phyloP scores from a whole-genome alignment of 2,888 invertebrate species.

The Melanostoma scalare region DNA sequence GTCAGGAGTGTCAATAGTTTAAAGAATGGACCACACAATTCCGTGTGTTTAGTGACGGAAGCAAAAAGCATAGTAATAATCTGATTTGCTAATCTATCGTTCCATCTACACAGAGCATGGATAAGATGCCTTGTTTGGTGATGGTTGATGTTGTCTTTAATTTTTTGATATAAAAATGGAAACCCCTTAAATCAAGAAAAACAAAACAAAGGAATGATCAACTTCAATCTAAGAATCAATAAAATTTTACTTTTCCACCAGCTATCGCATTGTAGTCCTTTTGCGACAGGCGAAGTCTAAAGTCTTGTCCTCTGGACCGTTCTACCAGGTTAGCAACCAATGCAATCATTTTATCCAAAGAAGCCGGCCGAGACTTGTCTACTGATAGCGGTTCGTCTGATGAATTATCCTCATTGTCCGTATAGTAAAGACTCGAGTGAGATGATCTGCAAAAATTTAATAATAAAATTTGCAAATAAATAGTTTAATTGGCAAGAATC shows the following conservation, averaged over 20 bases:
- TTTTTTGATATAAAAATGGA: conserved; percentile 96
- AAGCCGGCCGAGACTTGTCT: conserved; percentile 93
- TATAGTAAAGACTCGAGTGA: conserved; percentile 85
- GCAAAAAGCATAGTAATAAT: conserved; percentile 95
- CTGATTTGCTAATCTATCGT: conserved; percentile 93
- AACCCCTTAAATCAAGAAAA: conserved; percentile 86
- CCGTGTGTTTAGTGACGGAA: conserved; percentile 94
- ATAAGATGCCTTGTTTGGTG: conserved; percentile 95
- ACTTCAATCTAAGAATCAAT: background rate
- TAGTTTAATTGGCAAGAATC: too few relatives aligned
- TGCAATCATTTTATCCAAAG: conserved; percentile 97
- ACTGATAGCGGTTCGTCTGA: conserved; percentile 83
- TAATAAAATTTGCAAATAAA: too few relatives aligned
- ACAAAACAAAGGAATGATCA: background rate
- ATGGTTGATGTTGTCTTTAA: conserved; percentile 95
- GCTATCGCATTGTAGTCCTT: conserved; percentile 92
- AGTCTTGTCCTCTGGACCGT: conserved; percentile 91
- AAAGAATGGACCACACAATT: conserved; percentile 95
- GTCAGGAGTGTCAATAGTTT: conserved; percentile 94
- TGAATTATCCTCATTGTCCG: conserved; percentile 83
- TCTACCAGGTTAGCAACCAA: conserved; percentile 94
- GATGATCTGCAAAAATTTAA: conserved; percentile 81
- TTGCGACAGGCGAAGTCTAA: conserved; percentile 88
- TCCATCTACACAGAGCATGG: conserved; percentile 95
- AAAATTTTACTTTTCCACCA: conserved; percentile 88